These are phyloP conservation scores for Vireo griseus DNA, from an alignment of 2,797 vertebrate species.

Conservation along the genomic window DNA sequence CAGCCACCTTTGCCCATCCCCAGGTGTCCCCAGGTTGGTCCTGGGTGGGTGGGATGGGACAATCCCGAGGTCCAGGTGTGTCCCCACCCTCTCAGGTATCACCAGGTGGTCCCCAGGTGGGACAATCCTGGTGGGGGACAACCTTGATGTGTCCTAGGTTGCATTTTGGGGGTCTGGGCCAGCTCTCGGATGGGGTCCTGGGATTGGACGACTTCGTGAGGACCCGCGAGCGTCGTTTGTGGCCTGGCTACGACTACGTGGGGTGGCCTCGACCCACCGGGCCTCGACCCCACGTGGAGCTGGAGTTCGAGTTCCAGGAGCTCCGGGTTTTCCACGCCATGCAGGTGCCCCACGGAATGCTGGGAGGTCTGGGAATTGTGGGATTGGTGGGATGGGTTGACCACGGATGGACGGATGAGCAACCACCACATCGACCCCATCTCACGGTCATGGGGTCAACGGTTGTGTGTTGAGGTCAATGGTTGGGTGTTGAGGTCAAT, in stretches of 20 bases:
- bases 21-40: no score
- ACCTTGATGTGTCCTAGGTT: constrained; percentile 66
- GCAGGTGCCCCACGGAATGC: constrained; percentile 11
- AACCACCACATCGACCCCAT: no score
- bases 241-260: constrained; percentile 92
- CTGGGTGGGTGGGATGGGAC: no score
- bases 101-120: neutral
- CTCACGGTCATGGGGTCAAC: neutral
- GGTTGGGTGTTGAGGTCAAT: no score
- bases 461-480: no score
- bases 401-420: no score
- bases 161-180: constrained; percentile 89
- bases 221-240: constrained; percentile 89
- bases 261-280: constrained; percentile 86
- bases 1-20: neutral
- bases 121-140: neutral
- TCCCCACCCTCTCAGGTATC: no score
- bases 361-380: neutral
- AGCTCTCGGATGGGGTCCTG: constrained; percentile 87
- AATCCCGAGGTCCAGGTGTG: no score
- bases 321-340: constrained; percentile 66
- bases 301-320: constrained; percentile 90
- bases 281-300: constrained; percentile 80
- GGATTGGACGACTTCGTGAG: constrained; percentile 88
- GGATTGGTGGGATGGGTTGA: neutral